phyloP scores from a whole-genome alignment of 2,113 vertebrate genomes.

The Pangasianodon gigas region DNA sequence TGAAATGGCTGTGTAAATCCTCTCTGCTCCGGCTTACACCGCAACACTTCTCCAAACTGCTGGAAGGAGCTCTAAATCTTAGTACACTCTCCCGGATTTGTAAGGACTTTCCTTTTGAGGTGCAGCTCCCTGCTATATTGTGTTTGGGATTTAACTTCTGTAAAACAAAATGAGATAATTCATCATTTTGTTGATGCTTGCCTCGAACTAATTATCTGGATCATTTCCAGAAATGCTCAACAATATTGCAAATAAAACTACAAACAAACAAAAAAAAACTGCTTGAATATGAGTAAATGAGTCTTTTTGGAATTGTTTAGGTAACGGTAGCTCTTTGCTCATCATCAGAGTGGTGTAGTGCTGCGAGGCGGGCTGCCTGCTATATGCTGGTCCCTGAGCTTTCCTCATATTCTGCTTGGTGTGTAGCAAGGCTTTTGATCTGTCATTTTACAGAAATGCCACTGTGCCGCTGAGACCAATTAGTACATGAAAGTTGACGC shows the following conservation, averaged over 20 bases:
- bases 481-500: conserved; percentile 56
- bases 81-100: not conserved
- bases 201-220: conserved; percentile 7
- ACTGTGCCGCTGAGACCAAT: conserved; percentile 53
- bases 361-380: not conserved
- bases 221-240: conserved; percentile 1
- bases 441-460: conserved; percentile 33
- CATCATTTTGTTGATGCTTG: conserved; percentile 3
- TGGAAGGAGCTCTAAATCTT: conserved; percentile 22
- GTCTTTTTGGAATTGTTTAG: not conserved
- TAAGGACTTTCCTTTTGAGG: conserved; percentile 31
- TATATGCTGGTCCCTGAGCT: conserved; percentile 1
- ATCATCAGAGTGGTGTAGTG: not conserved
- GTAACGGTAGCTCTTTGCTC: not conserved
- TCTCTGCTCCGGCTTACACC: conserved; percentile 66
- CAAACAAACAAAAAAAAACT: not conserved
- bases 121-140: conserved; percentile 30
- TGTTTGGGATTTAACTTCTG: conserved; percentile 31
- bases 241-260: not conserved
- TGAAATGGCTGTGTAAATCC: conserved; percentile 76
- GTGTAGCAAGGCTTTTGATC: conserved; percentile 34
- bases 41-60: conserved; percentile 66
- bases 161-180: not conserved
- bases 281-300: not conserved
- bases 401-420: conserved; percentile 22